Conservation (phyloP, 1,140 invertebrate genomes). For the Cydia splendana region DNA sequence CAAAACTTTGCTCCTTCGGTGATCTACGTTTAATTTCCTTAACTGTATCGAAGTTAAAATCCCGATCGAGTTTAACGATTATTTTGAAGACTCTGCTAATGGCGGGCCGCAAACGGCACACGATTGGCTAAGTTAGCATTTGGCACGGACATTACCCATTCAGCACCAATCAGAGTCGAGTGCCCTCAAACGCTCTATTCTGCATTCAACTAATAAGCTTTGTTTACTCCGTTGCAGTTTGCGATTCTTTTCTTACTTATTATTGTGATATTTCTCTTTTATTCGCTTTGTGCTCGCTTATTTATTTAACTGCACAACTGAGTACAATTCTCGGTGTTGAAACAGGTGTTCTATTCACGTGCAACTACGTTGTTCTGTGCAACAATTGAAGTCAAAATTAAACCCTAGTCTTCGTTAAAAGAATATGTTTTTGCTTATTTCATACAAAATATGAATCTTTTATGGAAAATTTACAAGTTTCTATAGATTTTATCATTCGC, state of each 20-base stretch:
- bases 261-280: slow-evolving; percentile 6
- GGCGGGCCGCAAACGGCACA: slow-evolving; percentile 37
- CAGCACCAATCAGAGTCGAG: slow-evolving; percentile 45
- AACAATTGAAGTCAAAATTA: slow-evolving; percentile 33
- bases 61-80: neutral
- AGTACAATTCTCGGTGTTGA: neutral
- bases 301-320: neutral
- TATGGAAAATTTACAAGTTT: no score
- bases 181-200: slow-evolving; percentile 39
- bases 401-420: slow-evolving; percentile 15
- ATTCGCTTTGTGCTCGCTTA: neutral
- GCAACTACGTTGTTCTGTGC: neutral
- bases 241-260: slow-evolving; percentile 4
- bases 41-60: slow-evolving; percentile 21
- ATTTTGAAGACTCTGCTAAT: slow-evolving; percentile 33
- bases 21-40: slow-evolving; percentile 1
- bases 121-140: slow-evolving; percentile 67
- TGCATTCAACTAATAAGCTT: slow-evolving; percentile 1
- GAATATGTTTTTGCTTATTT: no score
- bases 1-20: neutral
- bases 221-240: neutral
- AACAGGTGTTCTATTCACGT: slow-evolving; percentile 3
- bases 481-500: no score
- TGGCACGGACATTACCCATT: slow-evolving; percentile 63
- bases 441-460: no score